Base-by-base conservation (phyloP, 2,888 invertebrate genomes). In the Macrosoma leucophasiata region DNA sequence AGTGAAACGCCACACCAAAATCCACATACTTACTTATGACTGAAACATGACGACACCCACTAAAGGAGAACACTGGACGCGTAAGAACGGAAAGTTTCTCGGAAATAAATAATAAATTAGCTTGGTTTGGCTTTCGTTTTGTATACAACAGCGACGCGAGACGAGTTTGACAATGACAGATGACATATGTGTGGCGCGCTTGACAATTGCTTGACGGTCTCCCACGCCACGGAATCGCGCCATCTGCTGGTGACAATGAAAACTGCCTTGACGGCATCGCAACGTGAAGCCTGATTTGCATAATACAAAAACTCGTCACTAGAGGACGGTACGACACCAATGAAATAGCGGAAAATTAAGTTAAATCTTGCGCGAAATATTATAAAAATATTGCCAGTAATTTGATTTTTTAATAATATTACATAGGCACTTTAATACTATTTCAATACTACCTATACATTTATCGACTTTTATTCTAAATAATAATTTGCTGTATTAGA, bases 51-150 rank as follows among this genome's bases (percentile, higher is more conserved):
- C 58, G 55, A 55, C 56, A 55, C 50, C 49, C 46, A 46, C 35
- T 48, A 43, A 48, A 55, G 42, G 39, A 53, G 52, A 59, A 55
- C 41, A 50, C 52, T 48, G 54, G 56, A 62, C 61, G 62, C 58
- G 62, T 63, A 55, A 64, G 50, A 70, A 62, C 57, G 56, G 63
- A 70, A 75, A 77, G 61, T 72, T 72, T 61, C 60, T 67, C 54
- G 39, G 62, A 67, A 74, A 55, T 77, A 74, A 81, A 78, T 79
- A 78, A 77, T 75, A 77, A 70, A 78, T 75, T 74, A 72, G 79
- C 78, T 81, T 77, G 75, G 72, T 59, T 71, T 59, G n/a, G 58
- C 67, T 62, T 71, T 70, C 57, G 66, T 65, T 73, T 77, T 77
- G 75, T 76, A 68, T 66, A 78, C 76, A 79, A 72, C 55, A 70